Percentiles rank a stretch among this genome's conserved stretches.
Evolutionary conservation across 2,113 vertebrate species (phyloP).

Genomic region (Echinops telfairi): DNA sequence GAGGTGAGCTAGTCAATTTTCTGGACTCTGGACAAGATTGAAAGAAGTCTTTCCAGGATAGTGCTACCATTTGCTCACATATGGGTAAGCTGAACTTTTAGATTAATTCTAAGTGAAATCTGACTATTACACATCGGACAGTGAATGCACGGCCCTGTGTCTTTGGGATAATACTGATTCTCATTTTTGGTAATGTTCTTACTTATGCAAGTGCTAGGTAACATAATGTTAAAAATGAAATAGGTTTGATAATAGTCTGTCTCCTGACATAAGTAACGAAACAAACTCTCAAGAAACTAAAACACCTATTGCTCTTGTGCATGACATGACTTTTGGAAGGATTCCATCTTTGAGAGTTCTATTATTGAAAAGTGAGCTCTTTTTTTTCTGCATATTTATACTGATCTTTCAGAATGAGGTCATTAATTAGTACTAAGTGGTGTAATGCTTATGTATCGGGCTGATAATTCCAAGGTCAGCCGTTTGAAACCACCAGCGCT

Average conservation of each 20-base stretch:
- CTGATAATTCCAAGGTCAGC: too few relatives aligned
- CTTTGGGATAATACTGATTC: background rate
- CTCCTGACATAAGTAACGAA: conserved; percentile 1
- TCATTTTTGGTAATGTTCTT: conserved; percentile 44
- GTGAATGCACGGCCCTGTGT: background rate
- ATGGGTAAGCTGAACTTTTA: conserved; percentile 41
- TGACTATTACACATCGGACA: conserved; percentile 50
- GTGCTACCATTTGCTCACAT: conserved; percentile 15
- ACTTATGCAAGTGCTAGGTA: conserved; percentile 48
- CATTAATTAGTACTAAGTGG: conserved; percentile 19
- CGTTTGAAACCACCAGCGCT: too few relatives aligned
- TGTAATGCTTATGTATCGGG: too few relatives aligned
- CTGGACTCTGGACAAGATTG: background rate
- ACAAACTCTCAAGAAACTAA: conserved; percentile 59
- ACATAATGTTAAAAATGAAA: conserved; percentile 33
- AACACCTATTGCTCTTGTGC: conserved; percentile 24
- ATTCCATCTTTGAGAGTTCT: conserved; percentile 53
- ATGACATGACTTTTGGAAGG: conserved; percentile 36
- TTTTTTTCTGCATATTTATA: conserved; percentile 57
- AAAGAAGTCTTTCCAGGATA: conserved; percentile 6
- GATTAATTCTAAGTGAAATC: conserved; percentile 53
- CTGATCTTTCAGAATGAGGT: conserved; percentile 38
- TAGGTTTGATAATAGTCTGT: conserved; percentile 53
- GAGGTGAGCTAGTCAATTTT: conserved; percentile 57
- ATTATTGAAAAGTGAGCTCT: conserved; percentile 48